These are phyloP conservation scores for Yponomeuta evonymella DNA, from an alignment of 2,888 invertebrate species.

Conservation along the genomic window DNA sequence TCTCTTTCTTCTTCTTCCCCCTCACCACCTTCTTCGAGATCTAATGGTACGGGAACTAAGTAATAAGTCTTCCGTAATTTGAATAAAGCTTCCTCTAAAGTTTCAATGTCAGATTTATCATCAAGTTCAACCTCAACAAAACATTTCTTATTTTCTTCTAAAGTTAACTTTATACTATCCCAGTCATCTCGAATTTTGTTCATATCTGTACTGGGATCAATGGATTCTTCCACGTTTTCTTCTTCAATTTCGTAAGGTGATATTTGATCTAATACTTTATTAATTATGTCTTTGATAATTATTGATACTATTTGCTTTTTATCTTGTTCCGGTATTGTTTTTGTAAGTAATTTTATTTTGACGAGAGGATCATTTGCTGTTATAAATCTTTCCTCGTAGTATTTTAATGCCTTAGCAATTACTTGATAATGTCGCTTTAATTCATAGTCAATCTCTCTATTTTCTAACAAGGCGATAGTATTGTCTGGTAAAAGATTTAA, in stretches of 20 bases:
- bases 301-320: neutral
- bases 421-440: constrained; percentile 48
- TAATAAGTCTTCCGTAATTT: constrained; percentile 52
- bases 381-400: constrained; percentile 41
- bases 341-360: constrained; percentile 35
- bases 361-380: constrained; percentile 50
- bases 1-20: constrained; percentile 40
- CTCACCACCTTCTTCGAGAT: constrained; percentile 32
- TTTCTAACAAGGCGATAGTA: constrained; percentile 71
- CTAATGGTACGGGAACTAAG: constrained; percentile 20
- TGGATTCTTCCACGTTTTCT: neutral
- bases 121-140: constrained; percentile 64
- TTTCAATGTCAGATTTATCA: constrained; percentile 53
- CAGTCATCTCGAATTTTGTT: constrained; percentile 57
- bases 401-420: constrained; percentile 42
- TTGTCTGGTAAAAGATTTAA: constrained; percentile 71
- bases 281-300: constrained; percentile 35
- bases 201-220: constrained; percentile 36
- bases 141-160: constrained; percentile 54
- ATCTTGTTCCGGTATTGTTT: neutral
- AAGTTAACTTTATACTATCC: constrained; percentile 54
- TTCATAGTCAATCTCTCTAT: constrained; percentile 54
- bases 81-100: constrained; percentile 51
- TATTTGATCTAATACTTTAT: constrained; percentile 24
- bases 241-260: neutral